Conservation (phyloP, 2,888 invertebrate genomes). For the Drosophila subsilvestris region DNA sequence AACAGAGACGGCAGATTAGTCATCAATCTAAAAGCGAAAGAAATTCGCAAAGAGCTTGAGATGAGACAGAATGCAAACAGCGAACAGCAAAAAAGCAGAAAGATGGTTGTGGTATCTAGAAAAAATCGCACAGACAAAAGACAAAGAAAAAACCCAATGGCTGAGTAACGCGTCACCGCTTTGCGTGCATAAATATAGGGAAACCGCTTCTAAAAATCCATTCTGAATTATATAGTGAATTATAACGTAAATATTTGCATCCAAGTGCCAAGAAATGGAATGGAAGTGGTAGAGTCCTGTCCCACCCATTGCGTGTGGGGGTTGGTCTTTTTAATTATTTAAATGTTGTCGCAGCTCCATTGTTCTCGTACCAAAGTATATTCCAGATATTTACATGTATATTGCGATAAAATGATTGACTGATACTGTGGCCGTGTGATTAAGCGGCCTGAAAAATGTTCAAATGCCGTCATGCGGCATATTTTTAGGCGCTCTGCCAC, state of each 20-base stretch:
- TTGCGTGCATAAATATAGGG: constrained; percentile 10
- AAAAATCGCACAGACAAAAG: neutral
- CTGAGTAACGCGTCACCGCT: constrained; percentile 56
- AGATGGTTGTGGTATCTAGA: neutral
- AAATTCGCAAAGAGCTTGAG: neutral
- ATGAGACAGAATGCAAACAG: neutral
- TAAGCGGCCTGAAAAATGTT: constrained; percentile 2
- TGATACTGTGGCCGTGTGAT: no score
- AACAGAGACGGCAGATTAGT: neutral
- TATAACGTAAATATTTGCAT: constrained; percentile 26
- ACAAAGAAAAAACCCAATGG: constrained; percentile 11
- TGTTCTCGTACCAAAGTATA: neutral
- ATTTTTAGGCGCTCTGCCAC: neutral
- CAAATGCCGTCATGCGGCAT: constrained; percentile 6
- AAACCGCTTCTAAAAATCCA: constrained; percentile 3
- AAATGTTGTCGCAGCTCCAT: constrained; percentile 4
- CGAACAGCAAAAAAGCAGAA: neutral
- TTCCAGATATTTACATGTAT: constrained; percentile 1
- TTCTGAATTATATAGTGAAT: constrained; percentile 24
- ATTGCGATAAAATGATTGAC: constrained; percentile 9
- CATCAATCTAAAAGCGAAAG: neutral
- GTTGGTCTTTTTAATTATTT: constrained; percentile 4
- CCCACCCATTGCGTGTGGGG: neutral
- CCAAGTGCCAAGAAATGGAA: constrained; percentile 2
- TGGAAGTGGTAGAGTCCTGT: neutral